Evolutionary conservation across 2,113 vertebrate species (phyloP).

Genomic region (Taurulus bubalis): DNA sequence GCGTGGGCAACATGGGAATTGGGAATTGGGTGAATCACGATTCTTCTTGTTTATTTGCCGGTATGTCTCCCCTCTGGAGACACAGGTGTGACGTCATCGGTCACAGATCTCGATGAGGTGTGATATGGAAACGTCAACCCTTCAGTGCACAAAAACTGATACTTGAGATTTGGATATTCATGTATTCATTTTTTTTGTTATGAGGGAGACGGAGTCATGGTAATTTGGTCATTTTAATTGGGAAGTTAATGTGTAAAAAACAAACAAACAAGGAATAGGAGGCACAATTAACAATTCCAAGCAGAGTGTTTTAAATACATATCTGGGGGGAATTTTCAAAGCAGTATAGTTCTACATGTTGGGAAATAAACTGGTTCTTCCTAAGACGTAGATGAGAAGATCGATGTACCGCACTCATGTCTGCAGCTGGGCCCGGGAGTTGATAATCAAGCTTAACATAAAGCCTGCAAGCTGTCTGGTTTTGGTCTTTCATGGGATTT

Average conservation of each 20-base stretch:
- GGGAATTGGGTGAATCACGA: neutral
- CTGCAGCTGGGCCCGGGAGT: neutral
- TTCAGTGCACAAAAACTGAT: neutral
- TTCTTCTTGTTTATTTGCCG: neutral
- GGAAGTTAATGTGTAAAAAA: neutral
- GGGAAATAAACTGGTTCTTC: neutral
- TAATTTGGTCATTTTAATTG: neutral
- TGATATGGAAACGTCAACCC: neutral
- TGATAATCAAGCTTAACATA: neutral
- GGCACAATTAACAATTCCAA: neutral
- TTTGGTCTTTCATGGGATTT: neutral
- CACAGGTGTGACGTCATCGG: neutral
- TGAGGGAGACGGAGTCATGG: neutral
- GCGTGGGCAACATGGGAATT: neutral
- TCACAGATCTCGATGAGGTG: neutral
- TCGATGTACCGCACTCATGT: neutral
- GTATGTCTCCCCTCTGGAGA: neutral
- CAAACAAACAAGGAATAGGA: neutral
- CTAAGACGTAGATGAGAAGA: neutral
- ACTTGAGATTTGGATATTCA: neutral
- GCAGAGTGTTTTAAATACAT: neutral
- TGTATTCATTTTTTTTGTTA: neutral
- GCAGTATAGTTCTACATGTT: neutral
- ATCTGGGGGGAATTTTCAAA: neutral
- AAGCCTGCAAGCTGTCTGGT: neutral